phyloP scores from a whole-genome alignment of 1,140 invertebrate species.

The Arion vulgaris region DNA sequence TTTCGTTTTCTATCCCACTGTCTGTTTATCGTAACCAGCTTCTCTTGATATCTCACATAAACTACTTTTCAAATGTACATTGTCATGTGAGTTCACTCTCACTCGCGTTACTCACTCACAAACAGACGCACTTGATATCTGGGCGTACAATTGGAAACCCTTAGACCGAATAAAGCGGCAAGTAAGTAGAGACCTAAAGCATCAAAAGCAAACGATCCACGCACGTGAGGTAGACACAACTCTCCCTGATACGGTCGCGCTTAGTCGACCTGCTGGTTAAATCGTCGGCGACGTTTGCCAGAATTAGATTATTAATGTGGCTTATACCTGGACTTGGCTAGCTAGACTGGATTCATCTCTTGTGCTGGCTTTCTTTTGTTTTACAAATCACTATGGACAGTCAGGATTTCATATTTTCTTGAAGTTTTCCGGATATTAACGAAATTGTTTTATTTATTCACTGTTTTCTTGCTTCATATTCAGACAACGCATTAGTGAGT shows the following conservation, averaged over 20 bases:
- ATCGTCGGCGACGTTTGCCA: neutral
- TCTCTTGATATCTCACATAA: no score
- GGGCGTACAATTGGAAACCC: neutral
- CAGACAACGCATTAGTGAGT: no score
- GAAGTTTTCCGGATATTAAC: no score
- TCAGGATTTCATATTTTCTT: no score
- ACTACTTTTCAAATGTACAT: no score
- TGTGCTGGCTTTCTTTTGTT: neutral
- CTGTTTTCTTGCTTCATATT: no score
- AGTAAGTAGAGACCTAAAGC: neutral
- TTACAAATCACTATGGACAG: no score
- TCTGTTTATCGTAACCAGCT: no score
- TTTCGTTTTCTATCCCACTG: no score
- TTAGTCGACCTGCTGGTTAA: neutral
- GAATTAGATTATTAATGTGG: neutral
- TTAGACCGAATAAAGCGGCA: neutral
- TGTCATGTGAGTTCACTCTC: no score
- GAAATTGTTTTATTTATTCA: no score
- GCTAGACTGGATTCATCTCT: no score
- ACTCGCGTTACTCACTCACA: neutral
- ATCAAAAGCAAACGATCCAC: slow-evolving; percentile 2
- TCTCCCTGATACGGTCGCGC: neutral
- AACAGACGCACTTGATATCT: neutral
- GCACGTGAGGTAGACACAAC: neutral
- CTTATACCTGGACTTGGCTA: neutral